Conservation (phyloP, 2,888 invertebrate genomes). For the Parnassius smintheus region DNA sequence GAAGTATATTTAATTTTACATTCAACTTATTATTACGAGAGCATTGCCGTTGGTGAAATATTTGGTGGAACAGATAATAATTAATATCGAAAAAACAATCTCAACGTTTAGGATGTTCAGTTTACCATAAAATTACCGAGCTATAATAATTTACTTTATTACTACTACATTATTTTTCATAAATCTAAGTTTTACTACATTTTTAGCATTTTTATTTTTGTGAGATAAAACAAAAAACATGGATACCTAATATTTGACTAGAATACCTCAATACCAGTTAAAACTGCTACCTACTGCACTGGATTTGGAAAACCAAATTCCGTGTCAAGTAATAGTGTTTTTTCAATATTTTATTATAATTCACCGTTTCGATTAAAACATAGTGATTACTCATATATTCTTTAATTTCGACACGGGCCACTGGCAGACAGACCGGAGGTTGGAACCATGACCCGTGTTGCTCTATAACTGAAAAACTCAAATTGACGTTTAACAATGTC, state of each 20-base stretch:
- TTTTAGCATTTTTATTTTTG: too few species aligned
- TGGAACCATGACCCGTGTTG: too few species aligned
- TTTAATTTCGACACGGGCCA: too few species aligned
- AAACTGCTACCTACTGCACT: background rate
- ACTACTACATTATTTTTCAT: too few species aligned
- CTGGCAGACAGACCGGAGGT: too few species aligned
- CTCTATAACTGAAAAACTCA: background rate
- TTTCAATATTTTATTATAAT: slow-evolving; percentile 33
- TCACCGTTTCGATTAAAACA: slow-evolving; percentile 31
- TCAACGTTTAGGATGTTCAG: slow-evolving; percentile 9
- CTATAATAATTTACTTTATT: background rate
- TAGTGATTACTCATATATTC: too few species aligned
- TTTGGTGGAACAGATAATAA: background rate
- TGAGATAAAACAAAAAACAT: too few species aligned
- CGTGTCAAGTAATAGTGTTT: background rate
- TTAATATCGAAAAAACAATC: slow-evolving; percentile 6
- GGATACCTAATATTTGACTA: too few species aligned
- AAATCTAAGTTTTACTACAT: too few species aligned
- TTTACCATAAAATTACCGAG: slow-evolving; percentile 10
- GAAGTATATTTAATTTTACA: too few species aligned
- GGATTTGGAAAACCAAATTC: too few species aligned
- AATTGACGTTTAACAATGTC: slow-evolving; percentile 19
- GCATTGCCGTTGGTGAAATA: background rate
- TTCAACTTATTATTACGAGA: background rate
- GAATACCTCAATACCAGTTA: background rate